Percentiles rank a stretch among this genome's conserved stretches.
phyloP scores from a whole-genome alignment of 2,888 invertebrate species.

The Drosophila meridiana region DNA sequence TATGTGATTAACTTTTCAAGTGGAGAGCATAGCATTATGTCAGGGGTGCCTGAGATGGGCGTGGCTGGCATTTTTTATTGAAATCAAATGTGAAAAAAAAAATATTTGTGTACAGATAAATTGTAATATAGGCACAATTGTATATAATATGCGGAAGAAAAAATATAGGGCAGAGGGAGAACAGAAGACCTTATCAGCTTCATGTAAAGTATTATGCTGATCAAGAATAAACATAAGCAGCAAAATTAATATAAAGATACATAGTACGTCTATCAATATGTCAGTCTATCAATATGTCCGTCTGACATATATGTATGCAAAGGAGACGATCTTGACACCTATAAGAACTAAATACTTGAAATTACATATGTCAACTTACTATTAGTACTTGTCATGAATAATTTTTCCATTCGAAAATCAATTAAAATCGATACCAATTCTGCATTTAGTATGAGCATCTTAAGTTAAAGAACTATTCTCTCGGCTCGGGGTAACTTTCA shows the following conservation, averaged over 20 bases:
- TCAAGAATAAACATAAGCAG: background rate
- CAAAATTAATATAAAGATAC: background rate
- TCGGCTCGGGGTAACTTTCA: too few species aligned
- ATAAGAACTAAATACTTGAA: background rate
- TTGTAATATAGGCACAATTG: background rate
- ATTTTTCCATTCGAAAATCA: too few species aligned
- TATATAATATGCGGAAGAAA: background rate
- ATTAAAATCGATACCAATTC: too few species aligned
- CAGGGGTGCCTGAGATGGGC: conserved; percentile 29
- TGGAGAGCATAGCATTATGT: conserved; percentile 17
- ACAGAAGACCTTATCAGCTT: background rate
- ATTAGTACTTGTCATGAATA: background rate
- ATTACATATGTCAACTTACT: background rate
- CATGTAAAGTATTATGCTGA: background rate
- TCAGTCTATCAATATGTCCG: background rate
- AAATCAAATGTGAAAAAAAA: background rate
- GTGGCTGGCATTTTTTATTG: conserved; percentile 35
- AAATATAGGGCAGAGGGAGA: background rate
- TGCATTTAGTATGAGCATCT: too few species aligned
- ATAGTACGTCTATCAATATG: too few species aligned
- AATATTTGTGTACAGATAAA: too few species aligned
- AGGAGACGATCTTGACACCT: background rate
- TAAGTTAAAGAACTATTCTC: too few species aligned
- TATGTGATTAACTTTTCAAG: conserved; percentile 55
- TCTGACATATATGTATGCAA: background rate